Evolutionary conservation across 2,888 invertebrate genomes (phyloP), one percentile per base, ranked within the genome.

Genomic region (Meandrusa payeni): DNA sequence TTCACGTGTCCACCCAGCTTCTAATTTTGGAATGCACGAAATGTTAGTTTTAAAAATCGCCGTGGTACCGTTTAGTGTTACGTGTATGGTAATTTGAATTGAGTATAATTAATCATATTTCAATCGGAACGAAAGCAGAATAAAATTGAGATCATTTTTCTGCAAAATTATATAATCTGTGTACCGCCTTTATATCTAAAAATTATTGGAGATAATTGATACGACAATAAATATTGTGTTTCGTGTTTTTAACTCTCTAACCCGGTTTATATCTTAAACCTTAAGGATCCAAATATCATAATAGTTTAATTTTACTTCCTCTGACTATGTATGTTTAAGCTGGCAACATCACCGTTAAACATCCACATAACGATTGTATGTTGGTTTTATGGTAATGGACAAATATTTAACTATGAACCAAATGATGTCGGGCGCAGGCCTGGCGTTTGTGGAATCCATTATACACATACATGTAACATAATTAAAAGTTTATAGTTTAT

Each of bases 401-500:
- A 15, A 37, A n/a, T n/a, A n/a, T n/a, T n/a, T n/a, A n/a, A n/a
- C n/a, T n/a, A 47, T 46, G 48, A 54, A 63, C 57, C 53, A 61
- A 67, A 66, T 59, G 54, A 52, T 58, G 50, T 41, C 54, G 48
- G 52, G 39, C 43, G 33, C 43, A 44, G 29, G 47, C 59, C 58
- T 50, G 54, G 47, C 49, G 50, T 51, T 11, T 60, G 54, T 56
- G 61, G 65, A 63, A 64, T 67, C 68, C 65, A 66, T 70, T 69
- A 66, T 57, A 53, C 61, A 69, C 72, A 71, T 61, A 69, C 72
- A 71, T 76, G 77, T 81, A 77, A 76, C 68, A 73, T 69, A 76
- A 75, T 76, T 73, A 78, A 28, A 76, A 66, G 69, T 79, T 73
- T 76, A 80, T 77, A 74, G 66, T 75, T 68, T 80, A 81, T 81